Percentiles rank a stretch among this genome's conserved stretches.
Conservation (phyloP, 2,888 invertebrate genomes). For the Athalia rosae region DNA sequence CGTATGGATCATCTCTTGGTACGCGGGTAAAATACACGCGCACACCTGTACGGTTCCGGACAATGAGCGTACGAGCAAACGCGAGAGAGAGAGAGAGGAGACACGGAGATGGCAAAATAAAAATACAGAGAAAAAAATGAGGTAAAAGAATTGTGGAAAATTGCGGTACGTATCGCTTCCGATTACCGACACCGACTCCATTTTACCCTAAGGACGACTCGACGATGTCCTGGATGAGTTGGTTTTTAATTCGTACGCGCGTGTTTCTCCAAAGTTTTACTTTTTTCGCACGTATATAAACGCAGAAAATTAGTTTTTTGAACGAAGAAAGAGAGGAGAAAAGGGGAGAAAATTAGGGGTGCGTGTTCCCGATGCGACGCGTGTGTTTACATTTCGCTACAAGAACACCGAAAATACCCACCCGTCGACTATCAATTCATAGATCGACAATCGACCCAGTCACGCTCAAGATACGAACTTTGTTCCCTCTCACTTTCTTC, state of each 20-base stretch:
- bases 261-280: background rate
- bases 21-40: too few species aligned
- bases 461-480: background rate
- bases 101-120: background rate
- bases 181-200: background rate
- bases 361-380: background rate
- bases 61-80: conserved; percentile 20
- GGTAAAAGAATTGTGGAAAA: background rate
- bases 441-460: conserved; percentile 9
- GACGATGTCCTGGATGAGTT: too few species aligned
- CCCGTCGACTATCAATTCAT: conserved; percentile 29
- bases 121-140: background rate
- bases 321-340: background rate
- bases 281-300: background rate
- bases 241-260: conserved; percentile 1
- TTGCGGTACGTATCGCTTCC: background rate
- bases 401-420: conserved; percentile 9
- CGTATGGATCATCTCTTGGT: conserved; percentile 15
- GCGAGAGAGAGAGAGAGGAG: background rate
- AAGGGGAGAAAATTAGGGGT: background rate
- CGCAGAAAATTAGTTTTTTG: background rate
- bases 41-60: conserved; percentile 21
- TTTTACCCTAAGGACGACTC: background rate
- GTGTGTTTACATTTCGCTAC: background rate
- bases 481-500: background rate